Percentiles rank a stretch among this genome's conserved stretches.
Evolutionary conservation across 2,888 invertebrate genomes (phyloP).

Genomic region (Labia minor): DNA sequence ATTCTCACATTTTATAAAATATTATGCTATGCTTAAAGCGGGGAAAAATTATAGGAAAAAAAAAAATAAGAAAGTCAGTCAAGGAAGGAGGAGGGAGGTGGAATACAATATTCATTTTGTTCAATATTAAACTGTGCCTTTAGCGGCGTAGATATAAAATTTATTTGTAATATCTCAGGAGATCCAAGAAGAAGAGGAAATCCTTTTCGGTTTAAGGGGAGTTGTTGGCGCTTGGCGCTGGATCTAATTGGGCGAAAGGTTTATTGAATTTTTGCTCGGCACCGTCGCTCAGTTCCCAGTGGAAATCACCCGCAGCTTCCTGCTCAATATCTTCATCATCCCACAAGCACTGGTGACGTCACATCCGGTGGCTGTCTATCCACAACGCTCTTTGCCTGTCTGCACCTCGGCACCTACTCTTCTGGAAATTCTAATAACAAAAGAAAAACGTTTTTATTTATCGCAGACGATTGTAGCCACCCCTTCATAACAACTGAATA

Average conservation of each 20-base stretch:
- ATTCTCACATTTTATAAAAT: too few species aligned
- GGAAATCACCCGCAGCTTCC: constrained; percentile 13
- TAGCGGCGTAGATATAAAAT: not conserved
- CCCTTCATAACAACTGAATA: not conserved
- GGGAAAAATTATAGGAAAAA: not conserved
- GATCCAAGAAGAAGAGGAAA: not conserved
- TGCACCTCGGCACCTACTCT: constrained; percentile 3
- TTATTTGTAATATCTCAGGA: constrained; percentile 4
- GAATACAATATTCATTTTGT: constrained; percentile 1
- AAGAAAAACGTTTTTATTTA: not conserved
- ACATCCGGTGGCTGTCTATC: constrained; percentile 7
- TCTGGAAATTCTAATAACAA: not conserved
- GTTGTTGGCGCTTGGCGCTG: not conserved
- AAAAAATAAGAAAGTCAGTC: too few species aligned
- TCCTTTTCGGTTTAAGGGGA: not conserved
- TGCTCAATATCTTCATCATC: constrained; percentile 13
- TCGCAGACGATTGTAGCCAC: not conserved
- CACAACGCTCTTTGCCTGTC: not conserved
- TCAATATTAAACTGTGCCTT: not conserved
- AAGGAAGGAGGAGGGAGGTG: too few species aligned
- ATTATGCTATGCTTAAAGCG: not conserved
- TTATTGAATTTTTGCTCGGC: constrained; percentile 4
- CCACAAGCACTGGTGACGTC: not conserved
- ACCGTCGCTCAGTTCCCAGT: not conserved
- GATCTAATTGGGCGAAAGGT: not conserved